Evolutionary conservation across 2,113 vertebrate species (phyloP), one percentile per base, ranked within the genome.

Genomic region (Myiozetetes cayanensis): DNA sequence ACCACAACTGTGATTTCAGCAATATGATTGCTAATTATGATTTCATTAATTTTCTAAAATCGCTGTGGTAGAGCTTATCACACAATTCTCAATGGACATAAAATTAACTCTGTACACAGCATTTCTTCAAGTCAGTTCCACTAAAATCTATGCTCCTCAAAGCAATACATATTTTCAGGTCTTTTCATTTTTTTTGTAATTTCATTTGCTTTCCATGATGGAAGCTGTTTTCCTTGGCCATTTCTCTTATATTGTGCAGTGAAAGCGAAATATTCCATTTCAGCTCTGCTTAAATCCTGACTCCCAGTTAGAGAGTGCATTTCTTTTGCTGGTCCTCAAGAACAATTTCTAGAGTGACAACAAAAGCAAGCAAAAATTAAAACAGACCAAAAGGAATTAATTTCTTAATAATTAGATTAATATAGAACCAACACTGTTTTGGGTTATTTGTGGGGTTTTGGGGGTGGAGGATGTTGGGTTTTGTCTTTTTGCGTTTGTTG

Each of bases 401-500:
- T 49, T 87, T 65, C 41, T 37, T 17, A 59, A 52, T 21, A 68
- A 35, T 52, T 31, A 0, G 2, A 27, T 43, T 41, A 37, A 43
- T 39, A 58, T 2, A 24, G 50, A 93, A 77, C 30, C 27, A 65
- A 46, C 7, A 68, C 6, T 39, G 12, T 16, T 62, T 28, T 27
- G 59, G 35, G 6, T 11, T 24, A 10, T 33, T 21, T 27, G 43
- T 23, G 18, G 2, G 12, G 2, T 80, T 23, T 43, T 37, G 4
- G 3, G 10, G 6, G 2, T 4, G 19, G 6, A 9, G 2, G 10
- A 3, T 61, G 35, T 59, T 24, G 19, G 33, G 9, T 14, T 23
- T n/a, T n/a, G 23, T 59, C n/a, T 59, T 59, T 59, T 37, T 17
- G 6, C 1, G 5, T 30, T 20, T 44, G 46, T 43, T 22, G 9